Conservation (phyloP, 2,113 vertebrate species). For the Calyptomena viridis region DNA sequence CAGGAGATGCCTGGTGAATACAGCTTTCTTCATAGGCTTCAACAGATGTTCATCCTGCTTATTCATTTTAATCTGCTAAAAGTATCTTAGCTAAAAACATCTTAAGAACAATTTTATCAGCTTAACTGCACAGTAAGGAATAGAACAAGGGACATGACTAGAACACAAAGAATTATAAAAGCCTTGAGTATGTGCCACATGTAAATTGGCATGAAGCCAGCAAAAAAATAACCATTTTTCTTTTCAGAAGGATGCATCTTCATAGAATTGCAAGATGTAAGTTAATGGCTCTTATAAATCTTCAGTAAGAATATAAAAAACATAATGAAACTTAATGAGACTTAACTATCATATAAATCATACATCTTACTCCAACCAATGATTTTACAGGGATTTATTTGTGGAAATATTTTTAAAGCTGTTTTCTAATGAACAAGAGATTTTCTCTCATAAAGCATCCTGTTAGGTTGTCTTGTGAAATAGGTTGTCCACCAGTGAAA, state of each 20-base stretch:
- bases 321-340: slow-evolving; percentile 19
- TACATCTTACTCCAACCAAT: slow-evolving; percentile 5
- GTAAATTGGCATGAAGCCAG: background rate
- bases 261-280: background rate
- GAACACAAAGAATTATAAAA: background rate
- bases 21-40: background rate
- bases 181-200: background rate
- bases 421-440: slow-evolving; percentile 7
- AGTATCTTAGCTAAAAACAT: slow-evolving; percentile 30
- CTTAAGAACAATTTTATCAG: slow-evolving; percentile 31
- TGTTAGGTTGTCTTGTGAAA: background rate
- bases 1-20: background rate
- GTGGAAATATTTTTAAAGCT: slow-evolving; percentile 14
- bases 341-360: slow-evolving; percentile 1
- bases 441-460: background rate
- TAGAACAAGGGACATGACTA: background rate
- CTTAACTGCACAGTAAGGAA: background rate
- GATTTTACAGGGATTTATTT: slow-evolving; percentile 11
- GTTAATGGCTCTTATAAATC: background rate
- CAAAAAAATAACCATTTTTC: background rate
- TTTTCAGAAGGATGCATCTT: background rate
- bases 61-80: slow-evolving; percentile 47
- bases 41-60: slow-evolving; percentile 12
- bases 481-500: background rate
- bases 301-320: background rate